Evolutionary conservation across 2,888 invertebrate genomes (phyloP), one percentile per base, ranked within the genome.

Genomic region (Apodemia mormo): DNA sequence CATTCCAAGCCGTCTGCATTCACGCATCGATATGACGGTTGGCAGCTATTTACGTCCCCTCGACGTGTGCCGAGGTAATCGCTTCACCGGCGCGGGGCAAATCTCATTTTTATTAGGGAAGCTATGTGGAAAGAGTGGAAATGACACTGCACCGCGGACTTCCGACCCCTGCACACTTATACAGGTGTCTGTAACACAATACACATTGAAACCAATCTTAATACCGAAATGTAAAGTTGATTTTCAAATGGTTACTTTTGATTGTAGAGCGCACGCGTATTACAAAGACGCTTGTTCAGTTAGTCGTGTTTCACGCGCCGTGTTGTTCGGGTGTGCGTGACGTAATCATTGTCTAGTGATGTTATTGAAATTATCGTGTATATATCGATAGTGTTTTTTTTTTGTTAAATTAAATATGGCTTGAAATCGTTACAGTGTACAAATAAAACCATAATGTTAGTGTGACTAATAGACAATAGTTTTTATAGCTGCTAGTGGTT

Each of bases 141-240:
- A 90, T 91, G 91, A 92, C 92, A 90, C 86, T 92, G 92, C 92
- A 92, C 86, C 88, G 85, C 85, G 84, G 85, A 89, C 90, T 91
- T 91, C 90, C 91, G 87, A 89, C 87, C 88, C 86, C 79, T 75
- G 82, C 83, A 79, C 82, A 83, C 81, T 82, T 86, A 83, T 85
- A 90, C 90, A 91, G 91, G 91, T 90, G 91, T 89, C 90, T 83
- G 84, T 81, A n/a, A 33, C 29, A 22, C 3, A 30, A 6, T 33
- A 2, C 72, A 43, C 9, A 54, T 22, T 10, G 75, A 73, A 73
- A 65, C 70, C 73, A 68, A 76, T 81, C 75, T 70, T 85, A 79
- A 74, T n/a, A 3, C 5, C 4, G 6, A 4, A 0, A 0, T 1
- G 67, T 74, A 84, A 75, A 76, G 78, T 75, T 74, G 70, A 80